phyloP scores from a whole-genome alignment of 2,113 vertebrate genomes.

The Sphyrna mokarran region DNA sequence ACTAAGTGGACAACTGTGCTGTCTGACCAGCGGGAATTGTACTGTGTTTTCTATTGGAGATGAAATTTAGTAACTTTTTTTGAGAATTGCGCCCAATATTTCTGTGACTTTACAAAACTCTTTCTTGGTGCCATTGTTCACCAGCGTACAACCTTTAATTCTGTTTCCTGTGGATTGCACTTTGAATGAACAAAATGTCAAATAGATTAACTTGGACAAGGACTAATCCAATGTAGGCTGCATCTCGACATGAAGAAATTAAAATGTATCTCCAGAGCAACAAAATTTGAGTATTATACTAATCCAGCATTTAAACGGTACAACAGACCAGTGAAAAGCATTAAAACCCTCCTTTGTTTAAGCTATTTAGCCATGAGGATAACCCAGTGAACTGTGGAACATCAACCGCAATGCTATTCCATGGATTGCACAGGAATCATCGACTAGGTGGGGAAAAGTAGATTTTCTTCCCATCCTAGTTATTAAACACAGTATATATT shows the following conservation, averaged over 20 bases:
- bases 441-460: not conserved
- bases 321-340: not conserved
- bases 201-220: not conserved
- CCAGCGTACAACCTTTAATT: too few species aligned
- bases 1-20: too few species aligned
- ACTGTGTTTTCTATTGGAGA: too few species aligned
- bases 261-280: not conserved
- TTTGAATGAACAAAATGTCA: not conserved
- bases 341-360: not conserved
- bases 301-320: not conserved
- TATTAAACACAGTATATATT: not conserved
- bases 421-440: not conserved
- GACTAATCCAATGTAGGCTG: not conserved
- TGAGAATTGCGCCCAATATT: not conserved
- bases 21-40: too few species aligned
- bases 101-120: not conserved
- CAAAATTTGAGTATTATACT: not conserved
- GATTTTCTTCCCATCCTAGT: not conserved
- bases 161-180: not conserved
- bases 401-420: not conserved
- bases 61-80: too few species aligned
- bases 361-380: not conserved
- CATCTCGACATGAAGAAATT: not conserved
- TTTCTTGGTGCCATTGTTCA: not conserved
- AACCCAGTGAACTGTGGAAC: not conserved